Evolutionary conservation across 1,140 invertebrate species (phyloP), one percentile per base, ranked within the genome.

Genomic region (Temnothorax curvispinosus): DNA sequence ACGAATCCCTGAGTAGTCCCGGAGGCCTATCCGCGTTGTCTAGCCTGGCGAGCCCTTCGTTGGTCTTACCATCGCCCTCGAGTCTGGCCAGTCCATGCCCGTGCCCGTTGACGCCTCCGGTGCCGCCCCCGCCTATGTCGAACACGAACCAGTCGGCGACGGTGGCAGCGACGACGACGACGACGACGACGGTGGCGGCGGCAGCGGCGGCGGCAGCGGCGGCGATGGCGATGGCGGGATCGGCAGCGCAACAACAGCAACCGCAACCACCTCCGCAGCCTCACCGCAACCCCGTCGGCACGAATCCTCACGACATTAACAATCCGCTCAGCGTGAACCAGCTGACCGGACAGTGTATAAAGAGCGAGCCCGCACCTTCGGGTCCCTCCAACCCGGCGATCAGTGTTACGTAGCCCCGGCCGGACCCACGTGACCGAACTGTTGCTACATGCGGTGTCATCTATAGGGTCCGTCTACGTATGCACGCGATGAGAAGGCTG

Each of bases 251-350:
- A 21, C 88, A 88, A 4, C 44, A 32, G 18, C 78, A 71, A 9
- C 87, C 86, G 56, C 88, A 72, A 9, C 90, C 89, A 75, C 94
- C 93, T 56, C 95, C 96, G 52, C 96, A 95, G 27, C 96, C 96
- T 8, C 95, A 96, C 72, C 96, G 97, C 58, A 97, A 98, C 94
- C 98, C 98, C 27, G 98, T 98, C 54, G 98, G 98, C 76, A 98
- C 98, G 11, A 98, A 98, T 95, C 98, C 98, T 13, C 97, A 98
- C 90, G 98, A 98, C 96, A 97, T 98, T 81, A 98, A 99, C 95
- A 98, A 98, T 96, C 98, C 98, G 35, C 96, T 98, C 38, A 98
- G 98, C 94, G 98, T 99, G 50, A 98, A 98, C 92, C 98, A 98
- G 95, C 95, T 98, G 85, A 98, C 98, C 56, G 98, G 97, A 89